Evolutionary conservation across 2,113 vertebrate species (phyloP).

Genomic region (Microtus oregoni): DNA sequence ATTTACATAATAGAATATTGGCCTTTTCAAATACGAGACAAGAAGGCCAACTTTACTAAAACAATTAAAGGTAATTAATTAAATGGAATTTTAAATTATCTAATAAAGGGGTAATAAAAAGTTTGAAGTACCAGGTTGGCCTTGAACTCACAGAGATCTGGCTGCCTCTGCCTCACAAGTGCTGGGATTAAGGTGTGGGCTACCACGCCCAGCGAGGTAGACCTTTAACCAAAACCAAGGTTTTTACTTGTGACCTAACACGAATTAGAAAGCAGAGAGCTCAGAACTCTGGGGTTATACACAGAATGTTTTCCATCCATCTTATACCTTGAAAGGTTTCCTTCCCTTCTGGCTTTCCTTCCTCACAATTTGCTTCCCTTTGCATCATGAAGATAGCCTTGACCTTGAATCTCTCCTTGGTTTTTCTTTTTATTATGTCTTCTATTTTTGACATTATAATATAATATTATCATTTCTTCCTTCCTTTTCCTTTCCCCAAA

Average conservation of each 20-base stretch:
- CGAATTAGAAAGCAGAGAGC: slow-evolving; percentile 9
- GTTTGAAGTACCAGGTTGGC: neutral
- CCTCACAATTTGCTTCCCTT: neutral
- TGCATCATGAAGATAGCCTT: neutral
- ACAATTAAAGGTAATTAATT: slow-evolving; percentile 51
- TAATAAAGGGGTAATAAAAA: slow-evolving; percentile 24
- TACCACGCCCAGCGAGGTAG: neutral
- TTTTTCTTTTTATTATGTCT: neutral
- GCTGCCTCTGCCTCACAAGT: accelerated
- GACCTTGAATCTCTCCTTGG: neutral
- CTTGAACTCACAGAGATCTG: too few relatives aligned
- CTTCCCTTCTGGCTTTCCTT: neutral
- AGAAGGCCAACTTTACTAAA: slow-evolving; percentile 47
- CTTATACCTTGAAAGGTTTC: slow-evolving; percentile 12
- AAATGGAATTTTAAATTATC: slow-evolving; percentile 35
- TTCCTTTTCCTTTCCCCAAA: neutral
- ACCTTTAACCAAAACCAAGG: neutral
- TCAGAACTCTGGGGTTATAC: neutral
- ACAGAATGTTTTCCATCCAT: neutral
- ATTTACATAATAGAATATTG: slow-evolving; percentile 59
- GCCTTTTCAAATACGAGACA: slow-evolving; percentile 44
- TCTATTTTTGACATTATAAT: neutral
- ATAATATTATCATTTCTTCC: neutral
- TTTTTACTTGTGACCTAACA: neutral
- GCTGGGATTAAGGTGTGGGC: too few relatives aligned